Evolutionary conservation across 2,113 vertebrate species (phyloP).

Genomic region (Nothobranchius kuhntae): DNA sequence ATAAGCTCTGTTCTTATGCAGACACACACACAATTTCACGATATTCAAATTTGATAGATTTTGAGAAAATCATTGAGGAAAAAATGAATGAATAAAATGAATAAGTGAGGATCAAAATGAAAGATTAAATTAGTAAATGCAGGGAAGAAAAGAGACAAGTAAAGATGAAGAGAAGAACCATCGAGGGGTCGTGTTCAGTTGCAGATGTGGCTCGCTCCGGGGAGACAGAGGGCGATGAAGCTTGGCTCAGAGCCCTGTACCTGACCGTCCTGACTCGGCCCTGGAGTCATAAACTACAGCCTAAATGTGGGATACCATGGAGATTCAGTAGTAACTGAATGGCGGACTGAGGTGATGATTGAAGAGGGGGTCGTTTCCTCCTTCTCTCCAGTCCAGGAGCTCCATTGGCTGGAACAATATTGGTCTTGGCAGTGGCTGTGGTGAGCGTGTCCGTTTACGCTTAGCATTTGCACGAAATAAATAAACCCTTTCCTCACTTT

Average conservation of each 20-base stretch:
- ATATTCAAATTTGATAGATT: not conserved
- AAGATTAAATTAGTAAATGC: conserved; percentile 6
- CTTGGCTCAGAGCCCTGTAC: conserved; percentile 17
- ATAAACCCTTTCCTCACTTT: conserved; percentile 52
- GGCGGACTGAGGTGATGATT: conserved; percentile 57
- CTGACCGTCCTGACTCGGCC: conserved; percentile 20
- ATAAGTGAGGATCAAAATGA: not conserved
- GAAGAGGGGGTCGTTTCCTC: conserved; percentile 58
- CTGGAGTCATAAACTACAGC: conserved; percentile 57
- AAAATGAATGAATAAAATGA: conserved; percentile 6
- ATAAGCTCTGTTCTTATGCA: conserved; percentile 29
- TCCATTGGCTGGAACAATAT: conserved; percentile 72
- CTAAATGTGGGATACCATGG: conserved; percentile 66
- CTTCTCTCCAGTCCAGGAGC: conserved; percentile 58
- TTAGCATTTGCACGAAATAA: conserved; percentile 61
- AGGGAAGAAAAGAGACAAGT: not conserved
- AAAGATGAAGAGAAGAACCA: conserved; percentile 21
- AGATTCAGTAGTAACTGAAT: conserved; percentile 51
- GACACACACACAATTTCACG: conserved; percentile 4
- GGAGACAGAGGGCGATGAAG: conserved; percentile 17
- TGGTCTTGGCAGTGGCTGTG: conserved; percentile 65
- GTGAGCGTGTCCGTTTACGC: conserved; percentile 49
- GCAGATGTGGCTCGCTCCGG: conserved; percentile 40
- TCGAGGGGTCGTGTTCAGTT: conserved; percentile 43
- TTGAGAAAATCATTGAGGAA: not conserved